phyloP scores from a whole-genome alignment of 92 coral and sea anemone species.

The Epizoanthus stellaris region DNA sequence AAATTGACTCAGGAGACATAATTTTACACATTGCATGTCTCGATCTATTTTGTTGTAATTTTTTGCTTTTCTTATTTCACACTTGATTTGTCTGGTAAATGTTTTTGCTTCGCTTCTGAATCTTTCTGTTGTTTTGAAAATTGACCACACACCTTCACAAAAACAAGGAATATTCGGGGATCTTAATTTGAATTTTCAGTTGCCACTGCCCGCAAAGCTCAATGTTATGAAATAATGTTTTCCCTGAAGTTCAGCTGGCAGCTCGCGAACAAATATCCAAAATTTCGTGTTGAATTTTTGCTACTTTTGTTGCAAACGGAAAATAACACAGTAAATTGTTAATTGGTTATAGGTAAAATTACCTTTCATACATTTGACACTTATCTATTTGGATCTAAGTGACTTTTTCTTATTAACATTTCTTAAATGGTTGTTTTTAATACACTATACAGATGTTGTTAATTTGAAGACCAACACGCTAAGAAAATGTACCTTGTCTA shows the following conservation, averaged over 20 bases:
- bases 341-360: no score
- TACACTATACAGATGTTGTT: background rate
- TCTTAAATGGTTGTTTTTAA: constrained; percentile 13
- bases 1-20: background rate
- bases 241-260: background rate
- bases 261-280: no score
- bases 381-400: background rate
- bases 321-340: background rate
- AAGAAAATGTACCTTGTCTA: background rate
- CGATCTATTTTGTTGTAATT: background rate
- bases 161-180: background rate
- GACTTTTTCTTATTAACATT: constrained; percentile 5
- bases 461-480: background rate
- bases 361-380: background rate
- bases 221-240: background rate
- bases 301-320: background rate
- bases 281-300: no score
- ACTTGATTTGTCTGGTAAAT: constrained; percentile 17
- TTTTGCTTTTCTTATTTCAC: background rate
- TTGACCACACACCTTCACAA: constrained; percentile 29
- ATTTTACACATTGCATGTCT: no score
- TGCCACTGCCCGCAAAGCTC: constrained; percentile 5
- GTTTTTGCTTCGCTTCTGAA: background rate
- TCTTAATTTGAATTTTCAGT: background rate
- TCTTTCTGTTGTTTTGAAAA: constrained; percentile 25